Conservation (phyloP, 23 tunicate genomes). For the Trididemnum nubilum region DNA sequence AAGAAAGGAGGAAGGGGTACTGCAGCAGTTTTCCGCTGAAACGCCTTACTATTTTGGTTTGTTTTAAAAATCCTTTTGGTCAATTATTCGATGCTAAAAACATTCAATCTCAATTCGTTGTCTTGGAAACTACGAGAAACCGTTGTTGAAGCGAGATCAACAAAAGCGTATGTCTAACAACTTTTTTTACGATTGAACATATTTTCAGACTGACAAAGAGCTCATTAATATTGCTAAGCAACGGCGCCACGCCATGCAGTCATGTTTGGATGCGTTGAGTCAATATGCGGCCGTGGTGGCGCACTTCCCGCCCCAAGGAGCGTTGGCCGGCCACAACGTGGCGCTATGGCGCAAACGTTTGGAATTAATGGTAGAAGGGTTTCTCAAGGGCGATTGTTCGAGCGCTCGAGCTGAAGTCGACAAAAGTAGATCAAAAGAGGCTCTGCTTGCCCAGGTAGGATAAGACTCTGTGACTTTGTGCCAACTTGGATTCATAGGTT, state of each 20-base stretch:
- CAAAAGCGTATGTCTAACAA: too few relatives aligned
- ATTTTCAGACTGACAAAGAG: conserved; percentile 85
- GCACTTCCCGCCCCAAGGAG: conserved; percentile 82
- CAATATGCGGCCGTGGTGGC: conserved; percentile 80
- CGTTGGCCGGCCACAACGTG: conserved; percentile 54
- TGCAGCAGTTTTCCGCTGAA: too few relatives aligned
- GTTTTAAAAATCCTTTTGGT: too few relatives aligned
- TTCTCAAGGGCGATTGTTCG: conserved; percentile 39
- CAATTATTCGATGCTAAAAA: too few relatives aligned
- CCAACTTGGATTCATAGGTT: too few relatives aligned
- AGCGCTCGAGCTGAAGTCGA: conserved; percentile 45
- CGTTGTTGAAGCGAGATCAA: too few relatives aligned
- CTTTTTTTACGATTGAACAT: too few relatives aligned
- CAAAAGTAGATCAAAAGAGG: conserved; percentile 46
- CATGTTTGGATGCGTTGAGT: conserved; percentile 76
- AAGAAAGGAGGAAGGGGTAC: too few relatives aligned
- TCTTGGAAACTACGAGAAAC: too few relatives aligned
- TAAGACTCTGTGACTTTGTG: neutral
- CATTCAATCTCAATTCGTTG: too few relatives aligned
- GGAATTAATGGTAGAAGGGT: conserved; percentile 48
- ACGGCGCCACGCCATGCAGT: conserved; percentile 60
- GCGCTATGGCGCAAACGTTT: conserved; percentile 70
- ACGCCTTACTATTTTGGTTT: too few relatives aligned
- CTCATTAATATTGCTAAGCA: conserved; percentile 49
- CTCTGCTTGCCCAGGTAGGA: conserved; percentile 45